Base-by-base conservation (phyloP, 2,888 invertebrate genomes). In the Melanchra persicariae region DNA sequence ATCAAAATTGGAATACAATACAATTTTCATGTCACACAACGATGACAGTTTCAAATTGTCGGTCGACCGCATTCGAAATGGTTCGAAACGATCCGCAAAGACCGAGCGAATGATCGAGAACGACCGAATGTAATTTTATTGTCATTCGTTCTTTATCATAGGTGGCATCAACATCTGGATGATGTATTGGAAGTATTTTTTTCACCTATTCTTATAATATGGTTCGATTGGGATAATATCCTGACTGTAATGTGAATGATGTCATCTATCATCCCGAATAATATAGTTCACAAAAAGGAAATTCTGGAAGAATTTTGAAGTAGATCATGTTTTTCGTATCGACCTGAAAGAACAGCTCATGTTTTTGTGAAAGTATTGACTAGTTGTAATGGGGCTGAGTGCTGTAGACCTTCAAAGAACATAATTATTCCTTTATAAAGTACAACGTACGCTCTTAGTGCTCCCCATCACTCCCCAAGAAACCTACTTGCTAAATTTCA, bases 41-140 rank as follows among this genome's bases (percentile, higher is more conserved):
- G 58, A 26, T 55, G 81, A 71, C 82, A 77, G 82, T 54, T 57
- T 43, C 43, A 70, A 70, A 79, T 79, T 64, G 79, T 47, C 66
- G 47, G 30, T 30, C 37, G 57, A 64, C 77, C 79, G 49, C 77
- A 30, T 26, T 52, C 40, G 70, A 47, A 81, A 76, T 40, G 30
- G 24, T 34, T 37, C 40, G 55, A n/a, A n/a, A 22, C 59, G 52
- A 52, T 49, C 51, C 10, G 22, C 67, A 54, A 66, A 58, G 62
- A 57, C 22, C 34, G 24, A 65, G 6, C 10, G 58, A 68, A 60
- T 24, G 49, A 64, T 43, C 22, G 49, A 55, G 49, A 61, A 49
- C 49, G 57, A 67, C 49, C 30, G 63, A 81, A 64, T 64, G 66
- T 67, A 60, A 77, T 77, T 64, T 60, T 47, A 49, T 54, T 67